Percentiles rank a stretch among this genome's conserved stretches.
Conservation (phyloP, 2,113 vertebrate species). For the Malurus elegans region DNA sequence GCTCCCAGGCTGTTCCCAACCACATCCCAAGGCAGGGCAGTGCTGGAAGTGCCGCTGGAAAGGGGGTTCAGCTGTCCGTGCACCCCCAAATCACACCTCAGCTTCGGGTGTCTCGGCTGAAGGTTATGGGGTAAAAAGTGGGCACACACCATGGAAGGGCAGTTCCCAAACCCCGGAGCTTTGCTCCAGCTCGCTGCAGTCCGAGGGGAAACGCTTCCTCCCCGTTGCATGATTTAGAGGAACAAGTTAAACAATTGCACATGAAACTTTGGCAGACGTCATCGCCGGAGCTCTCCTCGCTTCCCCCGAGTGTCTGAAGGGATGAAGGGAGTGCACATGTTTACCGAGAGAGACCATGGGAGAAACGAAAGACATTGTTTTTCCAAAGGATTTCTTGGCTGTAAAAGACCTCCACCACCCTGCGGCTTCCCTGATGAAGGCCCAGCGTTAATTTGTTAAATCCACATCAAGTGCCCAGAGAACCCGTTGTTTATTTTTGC, state of each 20-base stretch:
- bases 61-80: accelerated
- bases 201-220: neutral
- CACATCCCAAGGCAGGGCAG: neutral
- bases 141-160: accelerated
- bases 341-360: constrained; percentile 44
- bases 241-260: constrained; percentile 45
- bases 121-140: neutral
- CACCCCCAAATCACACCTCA: neutral
- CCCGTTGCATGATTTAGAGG: neutral
- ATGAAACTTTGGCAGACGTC: neutral
- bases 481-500: constrained; percentile 77
- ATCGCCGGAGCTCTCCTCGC: neutral
- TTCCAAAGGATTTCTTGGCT: constrained; percentile 60
- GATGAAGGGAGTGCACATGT: constrained; percentile 53
- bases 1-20: neutral
- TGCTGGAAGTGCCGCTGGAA: neutral
- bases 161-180: neutral
- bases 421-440: constrained; percentile 56
- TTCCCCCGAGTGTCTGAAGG: neutral
- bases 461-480: constrained; percentile 72
- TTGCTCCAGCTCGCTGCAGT: neutral
- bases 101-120: neutral
- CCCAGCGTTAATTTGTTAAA: constrained; percentile 80
- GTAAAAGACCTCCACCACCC: constrained; percentile 36
- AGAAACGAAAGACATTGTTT: constrained; percentile 20